Conservation (phyloP, 1,140 invertebrate genomes). For the Drosophila ambigua region DNA sequence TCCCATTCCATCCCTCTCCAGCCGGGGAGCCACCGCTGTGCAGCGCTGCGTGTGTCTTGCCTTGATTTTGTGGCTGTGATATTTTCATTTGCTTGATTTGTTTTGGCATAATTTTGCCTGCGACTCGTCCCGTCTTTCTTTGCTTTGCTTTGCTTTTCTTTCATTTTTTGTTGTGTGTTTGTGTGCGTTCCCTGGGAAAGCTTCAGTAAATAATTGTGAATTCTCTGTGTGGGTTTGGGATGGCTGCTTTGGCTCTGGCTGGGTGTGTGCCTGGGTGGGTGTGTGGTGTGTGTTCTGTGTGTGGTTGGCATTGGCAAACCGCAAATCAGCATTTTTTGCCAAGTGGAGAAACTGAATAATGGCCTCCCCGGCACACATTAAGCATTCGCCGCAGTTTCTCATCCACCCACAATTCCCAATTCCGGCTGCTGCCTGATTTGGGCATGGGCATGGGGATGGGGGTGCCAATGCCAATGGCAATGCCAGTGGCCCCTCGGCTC, state of each 20-base stretch:
- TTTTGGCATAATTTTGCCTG: constrained; percentile 75
- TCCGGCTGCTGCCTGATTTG: neutral
- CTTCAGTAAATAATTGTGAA: constrained; percentile 57
- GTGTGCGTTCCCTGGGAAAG: constrained; percentile 13
- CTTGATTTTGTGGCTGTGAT: constrained; percentile 77
- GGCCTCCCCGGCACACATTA: constrained; percentile 53
- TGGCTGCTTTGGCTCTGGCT: neutral
- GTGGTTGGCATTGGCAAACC: constrained; percentile 55
- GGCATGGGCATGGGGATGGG: neutral
- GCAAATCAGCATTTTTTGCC: constrained; percentile 68
- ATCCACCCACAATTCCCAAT: constrained; percentile 18
- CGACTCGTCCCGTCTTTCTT: constrained; percentile 33
- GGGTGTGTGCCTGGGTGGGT: neutral
- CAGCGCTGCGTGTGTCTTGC: constrained; percentile 57
- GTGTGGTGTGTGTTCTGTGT: neutral
- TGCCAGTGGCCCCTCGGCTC: neutral
- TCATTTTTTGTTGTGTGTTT: constrained; percentile 4
- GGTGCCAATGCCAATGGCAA: neutral
- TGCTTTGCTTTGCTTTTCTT: constrained; percentile 12
- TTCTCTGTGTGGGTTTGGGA: constrained; percentile 14
- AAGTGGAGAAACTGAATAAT: constrained; percentile 52
- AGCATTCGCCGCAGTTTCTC: constrained; percentile 59
- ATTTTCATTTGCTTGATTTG: constrained; percentile 82
- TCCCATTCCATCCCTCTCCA: neutral
- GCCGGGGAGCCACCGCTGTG: constrained; percentile 24